Conservation (phyloP, 2,888 invertebrate genomes). For the Adela reaumurella region DNA sequence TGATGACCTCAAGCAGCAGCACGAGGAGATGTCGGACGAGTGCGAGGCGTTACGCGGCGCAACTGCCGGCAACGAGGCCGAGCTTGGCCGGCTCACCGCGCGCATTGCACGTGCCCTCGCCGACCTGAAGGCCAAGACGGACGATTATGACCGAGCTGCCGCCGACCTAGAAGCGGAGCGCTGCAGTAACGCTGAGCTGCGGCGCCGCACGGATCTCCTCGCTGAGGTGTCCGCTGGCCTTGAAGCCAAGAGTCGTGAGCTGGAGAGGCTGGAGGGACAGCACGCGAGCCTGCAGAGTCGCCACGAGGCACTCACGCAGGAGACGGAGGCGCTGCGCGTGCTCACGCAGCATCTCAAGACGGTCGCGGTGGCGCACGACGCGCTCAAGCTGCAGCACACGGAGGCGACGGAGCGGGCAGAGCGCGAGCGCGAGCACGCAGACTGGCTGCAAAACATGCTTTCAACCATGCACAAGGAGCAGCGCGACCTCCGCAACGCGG, state of each 20-base stretch:
- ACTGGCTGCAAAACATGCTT: slow-evolving; percentile 42
- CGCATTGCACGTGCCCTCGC: slow-evolving; percentile 30
- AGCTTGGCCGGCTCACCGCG: slow-evolving; percentile 34
- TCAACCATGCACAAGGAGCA: slow-evolving; percentile 56
- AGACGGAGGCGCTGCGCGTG: slow-evolving; percentile 37
- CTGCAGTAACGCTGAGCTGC: slow-evolving; percentile 39
- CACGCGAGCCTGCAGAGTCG: slow-evolving; percentile 32
- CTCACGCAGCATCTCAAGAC: slow-evolving; percentile 38
- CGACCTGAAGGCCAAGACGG: slow-evolving; percentile 31
- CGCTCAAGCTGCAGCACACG: slow-evolving; percentile 35
- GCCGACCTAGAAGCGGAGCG: slow-evolving; percentile 39
- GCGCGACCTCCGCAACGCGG: slow-evolving; percentile 63
- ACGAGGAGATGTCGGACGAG: slow-evolving; percentile 47
- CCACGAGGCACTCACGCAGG: slow-evolving; percentile 38
- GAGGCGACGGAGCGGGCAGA: slow-evolving; percentile 19
- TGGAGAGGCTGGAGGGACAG: slow-evolving; percentile 32
- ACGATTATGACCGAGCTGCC: slow-evolving; percentile 34
- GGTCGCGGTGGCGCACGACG: slow-evolving; percentile 39
- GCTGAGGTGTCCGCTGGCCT: slow-evolving; percentile 38
- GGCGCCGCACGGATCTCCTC: slow-evolving; percentile 33
- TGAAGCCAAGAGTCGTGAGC: slow-evolving; percentile 38
- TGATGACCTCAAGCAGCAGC: slow-evolving; percentile 45
- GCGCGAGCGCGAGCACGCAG: slow-evolving; percentile 21
- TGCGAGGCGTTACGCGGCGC: slow-evolving; percentile 47
- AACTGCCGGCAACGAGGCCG: slow-evolving; percentile 25